Conservation (phyloP, 2,113 vertebrate species). For the Chloropsis cyanopogon region DNA sequence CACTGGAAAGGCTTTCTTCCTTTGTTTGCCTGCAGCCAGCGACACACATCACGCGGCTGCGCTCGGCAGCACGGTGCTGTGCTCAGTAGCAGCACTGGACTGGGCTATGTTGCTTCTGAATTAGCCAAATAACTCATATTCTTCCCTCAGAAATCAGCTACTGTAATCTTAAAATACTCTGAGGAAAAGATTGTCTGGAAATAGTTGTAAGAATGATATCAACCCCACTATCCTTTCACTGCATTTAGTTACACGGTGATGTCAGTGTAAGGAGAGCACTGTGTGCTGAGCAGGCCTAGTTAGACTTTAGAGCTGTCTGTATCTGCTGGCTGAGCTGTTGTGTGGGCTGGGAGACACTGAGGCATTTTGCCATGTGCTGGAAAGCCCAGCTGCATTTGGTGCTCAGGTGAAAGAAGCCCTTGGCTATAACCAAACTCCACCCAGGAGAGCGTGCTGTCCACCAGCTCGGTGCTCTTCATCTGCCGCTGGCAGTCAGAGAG, state of each 20-base stretch:
- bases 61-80: background rate
- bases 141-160: background rate
- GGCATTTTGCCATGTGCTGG: background rate
- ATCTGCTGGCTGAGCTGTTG: background rate
- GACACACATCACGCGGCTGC: background rate
- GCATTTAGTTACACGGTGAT: background rate
- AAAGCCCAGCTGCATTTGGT: background rate
- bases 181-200: background rate
- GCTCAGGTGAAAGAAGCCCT: background rate
- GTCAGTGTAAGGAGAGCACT: background rate
- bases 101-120: background rate
- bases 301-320: background rate
- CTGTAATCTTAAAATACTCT: background rate
- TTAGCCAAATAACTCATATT: background rate
- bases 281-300: background rate
- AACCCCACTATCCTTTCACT: background rate
- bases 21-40: background rate
- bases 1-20: background rate
- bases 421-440: background rate
- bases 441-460: background rate
- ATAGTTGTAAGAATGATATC: background rate
- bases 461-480: background rate
- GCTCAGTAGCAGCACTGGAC: background rate
- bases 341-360: background rate
- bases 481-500: background rate